Evolutionary conservation across 2,797 vertebrate genomes (phyloP), one percentile per base, ranked within the genome.

Genomic region (Rachycentron canadum): DNA sequence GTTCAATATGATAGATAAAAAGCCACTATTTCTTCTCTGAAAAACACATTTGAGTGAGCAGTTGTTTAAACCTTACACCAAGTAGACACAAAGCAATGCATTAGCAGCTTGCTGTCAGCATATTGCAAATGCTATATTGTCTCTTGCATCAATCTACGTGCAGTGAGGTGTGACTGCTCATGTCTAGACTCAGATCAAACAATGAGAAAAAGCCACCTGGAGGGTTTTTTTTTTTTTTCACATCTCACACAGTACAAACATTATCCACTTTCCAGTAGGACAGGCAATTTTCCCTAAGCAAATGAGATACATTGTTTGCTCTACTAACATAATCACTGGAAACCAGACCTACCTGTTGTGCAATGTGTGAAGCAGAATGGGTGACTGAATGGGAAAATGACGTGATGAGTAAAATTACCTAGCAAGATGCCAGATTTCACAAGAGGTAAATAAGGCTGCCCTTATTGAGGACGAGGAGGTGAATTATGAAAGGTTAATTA

Each of bases 251-350:
- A 78, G 69, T 60, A 52, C 85, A 91, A 90, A 89, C 85, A 87
- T 38, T n/a, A 58, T 49, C 28, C 36, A 56, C 70, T 87, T 73
- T 85, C 87, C 80, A 76, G 71, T 68, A 63, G 72, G 63, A 62
- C 76, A 56, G 77, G 66, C 69, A 64, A 52, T 85, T 86, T 86
- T 75, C 53, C 59, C 28, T 40, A 58, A 73, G 69, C 69, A 85
- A 87, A 87, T 86, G 41, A 78, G 45, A 79, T 41, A 34, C 41
- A 49, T 4, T 88, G 88, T 92, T 87, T 86, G 83, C 28, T 84
- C 56, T 77, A 6, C 56, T 53, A 64, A 28, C 63, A 63, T 77
- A 58, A 79, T 83, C 60, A 30, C 52, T 64, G 56, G 23, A 62
- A 89, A 81, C 57, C 28, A 40, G 32, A 40, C 69, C n/a, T 53